Evolutionary conservation across 2,797 vertebrate species (phyloP).

Genomic region (Cossypha niveicapilla): DNA sequence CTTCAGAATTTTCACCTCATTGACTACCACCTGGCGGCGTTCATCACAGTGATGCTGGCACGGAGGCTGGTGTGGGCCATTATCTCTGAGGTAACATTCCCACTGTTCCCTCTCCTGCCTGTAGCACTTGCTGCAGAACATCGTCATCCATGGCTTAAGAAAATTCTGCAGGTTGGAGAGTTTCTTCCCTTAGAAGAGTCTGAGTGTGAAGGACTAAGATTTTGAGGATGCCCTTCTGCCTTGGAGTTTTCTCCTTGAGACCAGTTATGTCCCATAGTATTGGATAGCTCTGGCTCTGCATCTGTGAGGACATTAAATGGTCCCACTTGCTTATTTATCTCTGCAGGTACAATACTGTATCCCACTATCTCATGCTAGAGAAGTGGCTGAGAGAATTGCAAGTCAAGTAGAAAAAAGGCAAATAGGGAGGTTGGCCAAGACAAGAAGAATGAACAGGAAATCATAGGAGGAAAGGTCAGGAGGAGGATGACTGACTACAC

Average conservation of each 20-base stretch:
- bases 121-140: background rate
- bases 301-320: background rate
- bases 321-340: background rate
- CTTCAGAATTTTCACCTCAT: slow-evolving; percentile 97
- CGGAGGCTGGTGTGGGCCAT: slow-evolving; percentile 96
- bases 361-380: background rate
- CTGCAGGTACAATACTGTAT: background rate
- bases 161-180: background rate
- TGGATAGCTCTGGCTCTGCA: background rate
- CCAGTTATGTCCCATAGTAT: background rate
- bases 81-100: slow-evolving; percentile 88
- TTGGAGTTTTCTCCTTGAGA: background rate
- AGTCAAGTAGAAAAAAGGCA: background rate
- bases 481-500: background rate
- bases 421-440: background rate
- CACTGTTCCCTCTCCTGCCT: background rate
- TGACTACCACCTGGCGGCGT: slow-evolving; percentile 95
- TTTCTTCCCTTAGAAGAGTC: background rate
- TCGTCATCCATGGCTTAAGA: background rate
- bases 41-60: slow-evolving; percentile 97
- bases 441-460: background rate
- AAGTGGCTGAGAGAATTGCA: background rate
- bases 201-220: background rate
- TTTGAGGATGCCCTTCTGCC: background rate
- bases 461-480: background rate